Evolutionary conservation across 2,888 invertebrate genomes (phyloP), one percentile per base, ranked within the genome.

Genomic region (Ligdia adustata): DNA sequence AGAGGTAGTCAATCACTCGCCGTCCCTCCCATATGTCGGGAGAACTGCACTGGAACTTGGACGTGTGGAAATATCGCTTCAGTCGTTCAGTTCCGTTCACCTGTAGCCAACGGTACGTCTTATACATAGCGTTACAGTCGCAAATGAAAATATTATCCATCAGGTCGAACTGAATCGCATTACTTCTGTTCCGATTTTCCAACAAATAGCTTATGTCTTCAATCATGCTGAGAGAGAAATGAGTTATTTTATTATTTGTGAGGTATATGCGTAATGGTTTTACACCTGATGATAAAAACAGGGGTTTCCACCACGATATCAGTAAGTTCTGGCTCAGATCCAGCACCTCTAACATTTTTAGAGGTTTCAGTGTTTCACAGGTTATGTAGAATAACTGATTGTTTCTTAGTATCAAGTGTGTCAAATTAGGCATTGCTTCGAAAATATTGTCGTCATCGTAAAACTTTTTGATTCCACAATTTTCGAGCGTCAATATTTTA

Each of bases 221-320:
- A 35, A 92, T 75, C 92, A 93, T 92, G n/a, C 86, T 85, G 5
- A 82, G 50, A 7, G 91, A 91, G 15, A 93, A 83, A 57, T 90
- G 87, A 11, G 90, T 83, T 46, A 93, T 81, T 72, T 92, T 92
- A 60, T 93, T 93, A 35, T 91, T 83, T 4, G 75, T 80, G n/a
- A 91, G 62, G 29, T 80, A 75, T 1, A 92, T 44, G 18, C 66
- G 77, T 6, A 61, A 60, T 2, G 92, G 79, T 6, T 75, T 77
- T 0, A 79, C 72, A 29, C 91, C 91, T 0, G 85, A 73, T 0
- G 69, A 57, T n/a, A 84, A 49, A 57, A 93, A 92, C 37, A 92
- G 50, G 1, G 88, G 81, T 16, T 77, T 74, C 72, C 91, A 84
- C 93, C 93, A 93, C 0, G 91, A 74, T 42, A 87, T 72, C 2